Base-by-base conservation (phyloP, 2,113 vertebrate genomes). In the Centropus unirufus region DNA sequence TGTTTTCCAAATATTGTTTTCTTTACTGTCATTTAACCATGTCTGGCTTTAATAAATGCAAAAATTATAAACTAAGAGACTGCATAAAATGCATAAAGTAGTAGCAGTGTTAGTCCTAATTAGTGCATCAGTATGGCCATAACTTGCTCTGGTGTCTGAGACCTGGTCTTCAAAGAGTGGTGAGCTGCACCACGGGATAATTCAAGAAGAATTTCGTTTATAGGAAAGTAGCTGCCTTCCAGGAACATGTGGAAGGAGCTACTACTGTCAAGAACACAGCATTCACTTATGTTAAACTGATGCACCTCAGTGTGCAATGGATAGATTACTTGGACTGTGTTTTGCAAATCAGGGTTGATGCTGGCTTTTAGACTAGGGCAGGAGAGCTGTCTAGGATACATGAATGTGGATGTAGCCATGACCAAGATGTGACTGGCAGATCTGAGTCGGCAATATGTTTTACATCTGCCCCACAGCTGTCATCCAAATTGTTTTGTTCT, bases 1-100 rank as follows among this genome's bases (percentile, higher is more conserved):
- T 67, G 51, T 73, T 96, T 81, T 89, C 58, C 92, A 44, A 55
- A 77, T 88, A 32, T 47, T 78, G 29, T n/a, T 96, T 95, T 92
- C 67, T 82, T 88, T 83, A 19, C 83, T 92, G 63, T 79, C 44
- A 23, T 78, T 90, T 81, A 67, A 82, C 26, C 24, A 49, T 73
- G 30, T 58, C 30, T 83, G 66, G 12, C 40, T 90, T 83, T 68
- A 79, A 76, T 76, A 72, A 49, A 83, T 91, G 39, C 18, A 72
- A 21, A 88, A 0, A 14, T 83, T 91, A 80, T 64, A 64, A 44
- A 55, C 6, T 27, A 42, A 80, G 49, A 76, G 30, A 26, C 59
- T 69, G 26, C 64, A 44, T 63, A 77, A 76, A 88, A 63, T 47
- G 14, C 13, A 70, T 47, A 5, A 20, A 70, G 46, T 51, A 30